Conservation (phyloP, 2,888 invertebrate genomes). For the Monoplex corrugatus region DNA sequence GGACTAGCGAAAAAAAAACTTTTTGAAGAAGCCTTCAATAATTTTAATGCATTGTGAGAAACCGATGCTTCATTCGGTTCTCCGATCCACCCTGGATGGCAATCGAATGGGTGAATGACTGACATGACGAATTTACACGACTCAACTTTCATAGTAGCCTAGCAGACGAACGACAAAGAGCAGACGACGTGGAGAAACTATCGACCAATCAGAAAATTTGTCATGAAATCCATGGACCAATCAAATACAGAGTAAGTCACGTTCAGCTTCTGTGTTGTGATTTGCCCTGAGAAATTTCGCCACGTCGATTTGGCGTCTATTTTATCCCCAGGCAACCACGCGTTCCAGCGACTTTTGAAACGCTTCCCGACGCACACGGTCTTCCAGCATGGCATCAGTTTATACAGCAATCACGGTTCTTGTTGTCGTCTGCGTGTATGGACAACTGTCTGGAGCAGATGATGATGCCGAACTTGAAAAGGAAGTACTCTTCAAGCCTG, state of each 20-base stretch:
- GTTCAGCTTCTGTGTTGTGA: not conserved
- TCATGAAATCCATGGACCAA: not conserved
- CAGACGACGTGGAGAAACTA: not conserved
- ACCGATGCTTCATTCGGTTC: no score
- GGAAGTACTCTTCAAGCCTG: not conserved
- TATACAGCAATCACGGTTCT: not conserved
- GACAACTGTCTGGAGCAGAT: not conserved
- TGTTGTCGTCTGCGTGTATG: not conserved
- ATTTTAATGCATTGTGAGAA: no score
- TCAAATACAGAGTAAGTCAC: not conserved
- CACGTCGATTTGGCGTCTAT: constrained; percentile 9
- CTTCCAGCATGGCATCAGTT: not conserved
- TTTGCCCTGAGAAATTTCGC: constrained; percentile 8
- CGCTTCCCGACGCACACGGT: not conserved
- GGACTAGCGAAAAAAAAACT: no score
- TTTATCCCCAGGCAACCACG: constrained; percentile 24
- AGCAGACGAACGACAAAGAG: not conserved
- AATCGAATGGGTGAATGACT: no score
- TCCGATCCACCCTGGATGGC: no score
- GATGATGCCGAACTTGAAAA: not conserved
- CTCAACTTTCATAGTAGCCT: no score
- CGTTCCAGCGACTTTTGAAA: not conserved
- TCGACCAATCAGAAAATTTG: constrained; percentile 10
- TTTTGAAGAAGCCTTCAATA: no score
- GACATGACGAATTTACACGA: no score